Base-by-base conservation (phyloP, 2,888 invertebrate genomes). In the Dynastes maya region DNA sequence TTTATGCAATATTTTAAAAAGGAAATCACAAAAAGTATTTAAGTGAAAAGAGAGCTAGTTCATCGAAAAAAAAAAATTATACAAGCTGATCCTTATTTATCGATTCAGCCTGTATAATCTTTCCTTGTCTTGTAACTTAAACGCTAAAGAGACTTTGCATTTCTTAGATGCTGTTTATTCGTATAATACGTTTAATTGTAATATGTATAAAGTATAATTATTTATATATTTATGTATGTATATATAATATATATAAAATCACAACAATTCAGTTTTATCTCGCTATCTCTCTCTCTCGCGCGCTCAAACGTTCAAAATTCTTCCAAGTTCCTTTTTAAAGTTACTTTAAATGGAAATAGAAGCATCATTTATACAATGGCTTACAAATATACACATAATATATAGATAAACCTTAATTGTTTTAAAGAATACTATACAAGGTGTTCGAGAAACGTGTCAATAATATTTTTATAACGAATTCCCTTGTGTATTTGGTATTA, bases 201-300 rank as follows among this genome's bases (percentile, higher is more conserved):
- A 32, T 63, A 45, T 45, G 45, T 45, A 45, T 45, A 45, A 45
- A 45, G 45, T 63, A 55, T 63, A 53, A 49, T 58, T 70, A 75
- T 70, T 76, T 74, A 55, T 58, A 75, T 51, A 29, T 68, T 49
- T 68, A 74, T 55, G 61, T 68, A 74, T 55, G 61, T 74, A 74
- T 74, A 45, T 72, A 61, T 74, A 45, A 58, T 55, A 32, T 74
- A 74, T 61, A 74, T 61, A 74, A 74, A 68, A 74, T 74, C 72
- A 74, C 72, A 74, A 74, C 72, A 74, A 74, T 74, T 74, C 61
- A 61, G 72, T 61, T 61, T 61, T 40, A 61, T 61, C 63, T 63
- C 32, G 5, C 63, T 32, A 27, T 63, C 11, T 63, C 63, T 45
- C 45, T 45, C 11, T 9, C 9, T 9, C 45, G 1, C 45, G 4